These are phyloP conservation scores for Columba guinea DNA, from an alignment of 2,797 vertebrate species.

Conservation along the genomic window DNA sequence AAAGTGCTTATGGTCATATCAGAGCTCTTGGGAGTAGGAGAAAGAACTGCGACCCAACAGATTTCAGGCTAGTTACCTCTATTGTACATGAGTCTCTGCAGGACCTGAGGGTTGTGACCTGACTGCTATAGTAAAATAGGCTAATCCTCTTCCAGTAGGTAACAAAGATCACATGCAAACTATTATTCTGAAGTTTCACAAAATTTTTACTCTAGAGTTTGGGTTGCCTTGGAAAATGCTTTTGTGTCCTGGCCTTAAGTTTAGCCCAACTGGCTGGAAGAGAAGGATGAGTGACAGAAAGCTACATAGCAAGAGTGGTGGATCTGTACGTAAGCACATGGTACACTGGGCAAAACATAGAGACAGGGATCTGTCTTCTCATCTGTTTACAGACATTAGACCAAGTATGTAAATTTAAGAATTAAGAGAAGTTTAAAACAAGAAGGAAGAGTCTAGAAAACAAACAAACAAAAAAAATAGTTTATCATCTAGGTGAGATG, in stretches of 20 bases:
- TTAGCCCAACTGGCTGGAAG: not conserved
- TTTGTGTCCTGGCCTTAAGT: not conserved
- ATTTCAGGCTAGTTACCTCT: not conserved
- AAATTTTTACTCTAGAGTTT: not conserved
- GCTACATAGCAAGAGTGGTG: not conserved
- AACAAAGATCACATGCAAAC: not conserved
- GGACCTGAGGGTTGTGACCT: not conserved
- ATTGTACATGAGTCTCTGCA: not conserved
- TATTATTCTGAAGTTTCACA: not conserved
- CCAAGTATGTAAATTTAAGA: not conserved
- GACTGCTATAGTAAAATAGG: not conserved
- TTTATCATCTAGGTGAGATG: not conserved
- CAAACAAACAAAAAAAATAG: not conserved
- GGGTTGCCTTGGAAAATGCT: not conserved
- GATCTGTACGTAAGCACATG: not conserved
- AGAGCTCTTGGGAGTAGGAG: not conserved
- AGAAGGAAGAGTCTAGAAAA: not conserved
- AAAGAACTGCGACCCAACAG: not conserved
- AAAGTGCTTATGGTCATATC: not conserved
- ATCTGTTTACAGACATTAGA: not conserved
- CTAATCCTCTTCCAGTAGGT: not conserved
- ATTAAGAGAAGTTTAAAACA: not conserved
- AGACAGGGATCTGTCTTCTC: not conserved
- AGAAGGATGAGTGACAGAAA: not conserved
- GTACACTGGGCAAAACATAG: not conserved